These are phyloP conservation scores for Campoletis sonorensis DNA, from an alignment of 1,140 invertebrate species.

Conservation along the genomic window DNA sequence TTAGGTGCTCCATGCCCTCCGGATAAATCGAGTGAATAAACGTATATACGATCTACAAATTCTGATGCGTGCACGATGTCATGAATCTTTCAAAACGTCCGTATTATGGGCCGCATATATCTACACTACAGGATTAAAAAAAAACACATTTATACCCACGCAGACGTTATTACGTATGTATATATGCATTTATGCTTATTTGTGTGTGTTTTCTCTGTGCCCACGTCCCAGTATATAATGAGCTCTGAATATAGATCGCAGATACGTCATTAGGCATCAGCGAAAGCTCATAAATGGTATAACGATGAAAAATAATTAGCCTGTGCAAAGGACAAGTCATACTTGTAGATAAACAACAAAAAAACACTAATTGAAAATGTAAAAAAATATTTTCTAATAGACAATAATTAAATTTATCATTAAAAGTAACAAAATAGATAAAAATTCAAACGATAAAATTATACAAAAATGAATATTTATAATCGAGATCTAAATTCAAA, in stretches of 20 bases:
- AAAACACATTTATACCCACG: neutral
- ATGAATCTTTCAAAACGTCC: slow-evolving; percentile 42
- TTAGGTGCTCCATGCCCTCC: slow-evolving; percentile 34
- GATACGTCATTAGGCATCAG: slow-evolving; percentile 36
- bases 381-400: no score
- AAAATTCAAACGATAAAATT: neutral
- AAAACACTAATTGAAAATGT: neutral
- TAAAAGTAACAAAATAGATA: neutral
- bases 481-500: neutral
- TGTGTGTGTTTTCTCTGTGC: slow-evolving; percentile 6
- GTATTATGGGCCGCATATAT: neutral
- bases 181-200: neutral
- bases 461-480: neutral
- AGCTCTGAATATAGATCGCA: slow-evolving; percentile 28
- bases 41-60: slow-evolving; percentile 46
- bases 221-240: neutral
- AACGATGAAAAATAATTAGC: slow-evolving; percentile 40
- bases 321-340: neutral
- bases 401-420: neutral
- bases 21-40: slow-evolving; percentile 44
- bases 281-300: slow-evolving; percentile 44
- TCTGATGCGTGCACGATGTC: slow-evolving; percentile 45
- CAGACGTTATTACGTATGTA: neutral
- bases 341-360: neutral
- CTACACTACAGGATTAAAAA: neutral